phyloP scores from a whole-genome alignment of 2,797 vertebrate genomes.

The Pseudocheirus occidentalis region DNA sequence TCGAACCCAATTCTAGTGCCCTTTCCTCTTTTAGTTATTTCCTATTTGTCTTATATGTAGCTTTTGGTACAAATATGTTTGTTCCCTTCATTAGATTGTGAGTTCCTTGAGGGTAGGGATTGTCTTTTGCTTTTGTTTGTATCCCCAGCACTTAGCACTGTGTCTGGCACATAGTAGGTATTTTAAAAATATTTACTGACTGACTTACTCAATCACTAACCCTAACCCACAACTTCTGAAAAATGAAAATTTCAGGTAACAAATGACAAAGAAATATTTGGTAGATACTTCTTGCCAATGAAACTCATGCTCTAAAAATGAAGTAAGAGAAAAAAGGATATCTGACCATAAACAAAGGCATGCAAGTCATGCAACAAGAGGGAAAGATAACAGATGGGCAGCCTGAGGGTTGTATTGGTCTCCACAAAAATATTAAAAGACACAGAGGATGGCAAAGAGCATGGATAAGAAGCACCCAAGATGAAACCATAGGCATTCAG shows the following conservation, averaged over 20 bases:
- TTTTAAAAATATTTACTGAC: not conserved
- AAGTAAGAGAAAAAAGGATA: not conserved
- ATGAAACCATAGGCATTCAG: not conserved
- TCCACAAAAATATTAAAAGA: not conserved
- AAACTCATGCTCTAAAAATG: not conserved
- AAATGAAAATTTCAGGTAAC: not conserved
- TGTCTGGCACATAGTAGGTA: not conserved
- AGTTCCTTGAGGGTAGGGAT: not conserved
- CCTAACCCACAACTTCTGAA: not conserved
- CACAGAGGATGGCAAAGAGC: not conserved
- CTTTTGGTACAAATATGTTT: not conserved
- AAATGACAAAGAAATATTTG: not conserved
- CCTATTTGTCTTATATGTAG: not conserved
- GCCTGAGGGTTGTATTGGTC: not conserved
- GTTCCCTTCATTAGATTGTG: not conserved
- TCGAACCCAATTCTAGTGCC: not conserved
- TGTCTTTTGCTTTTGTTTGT: not conserved
- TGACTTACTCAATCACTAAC: not conserved
- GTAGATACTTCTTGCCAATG: not conserved
- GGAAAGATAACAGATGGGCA: not conserved
- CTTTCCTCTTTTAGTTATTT: not conserved
- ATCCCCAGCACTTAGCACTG: not conserved
- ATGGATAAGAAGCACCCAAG: not conserved
- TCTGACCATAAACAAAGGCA: not conserved
- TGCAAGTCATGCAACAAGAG: not conserved